Conservation (phyloP, 2,113 vertebrate species). For the Arizona elegans region DNA sequence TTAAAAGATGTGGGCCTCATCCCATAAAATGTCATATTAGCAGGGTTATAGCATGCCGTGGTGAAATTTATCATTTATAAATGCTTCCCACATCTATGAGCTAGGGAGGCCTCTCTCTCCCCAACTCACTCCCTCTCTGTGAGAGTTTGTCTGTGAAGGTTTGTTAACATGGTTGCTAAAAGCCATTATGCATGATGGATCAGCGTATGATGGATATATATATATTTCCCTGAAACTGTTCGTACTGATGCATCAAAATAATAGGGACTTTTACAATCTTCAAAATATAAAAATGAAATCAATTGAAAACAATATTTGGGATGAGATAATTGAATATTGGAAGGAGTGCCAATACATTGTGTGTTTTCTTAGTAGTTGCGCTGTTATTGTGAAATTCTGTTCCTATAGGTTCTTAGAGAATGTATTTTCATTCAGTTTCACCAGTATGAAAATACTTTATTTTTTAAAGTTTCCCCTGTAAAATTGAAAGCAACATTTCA, state of each 20-base stretch:
- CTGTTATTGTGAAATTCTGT: background rate
- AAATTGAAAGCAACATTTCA: background rate
- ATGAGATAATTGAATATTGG: background rate
- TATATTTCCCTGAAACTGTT: background rate
- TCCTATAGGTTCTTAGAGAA: background rate
- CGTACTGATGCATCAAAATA: background rate
- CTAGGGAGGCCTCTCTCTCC: background rate
- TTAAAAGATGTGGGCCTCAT: slow-evolving; percentile 18
- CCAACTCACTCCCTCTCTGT: background rate
- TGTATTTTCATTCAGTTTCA: background rate
- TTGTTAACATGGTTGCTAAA: slow-evolving; percentile 37
- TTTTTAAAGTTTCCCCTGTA: background rate
- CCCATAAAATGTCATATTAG: slow-evolving; percentile 3
- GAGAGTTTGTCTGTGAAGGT: background rate
- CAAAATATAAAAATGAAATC: background rate
- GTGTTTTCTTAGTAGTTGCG: background rate
- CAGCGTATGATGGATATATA: background rate
- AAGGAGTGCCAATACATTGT: background rate
- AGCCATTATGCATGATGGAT: background rate
- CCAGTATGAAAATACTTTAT: background rate
- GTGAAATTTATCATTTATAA: slow-evolving; percentile 49
- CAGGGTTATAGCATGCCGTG: slow-evolving; percentile 32
- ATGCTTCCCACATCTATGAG: background rate
- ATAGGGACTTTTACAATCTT: background rate
- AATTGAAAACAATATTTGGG: background rate